Base-by-base conservation (phyloP, 2,113 vertebrate species). In the Cheirogaleus medius region DNA sequence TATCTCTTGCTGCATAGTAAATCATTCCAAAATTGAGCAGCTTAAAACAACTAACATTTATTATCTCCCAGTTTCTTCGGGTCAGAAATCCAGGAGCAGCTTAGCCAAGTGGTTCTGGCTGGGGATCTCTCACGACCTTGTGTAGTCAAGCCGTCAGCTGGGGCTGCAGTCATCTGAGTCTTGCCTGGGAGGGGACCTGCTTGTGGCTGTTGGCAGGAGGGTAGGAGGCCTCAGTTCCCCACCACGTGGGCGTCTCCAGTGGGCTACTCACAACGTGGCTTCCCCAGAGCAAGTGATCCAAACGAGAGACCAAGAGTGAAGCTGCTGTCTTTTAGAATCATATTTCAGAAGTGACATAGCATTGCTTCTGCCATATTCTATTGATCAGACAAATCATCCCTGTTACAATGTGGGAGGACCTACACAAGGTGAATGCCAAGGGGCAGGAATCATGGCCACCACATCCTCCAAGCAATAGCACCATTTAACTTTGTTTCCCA, bases 1-100 rank as follows among this genome's bases (percentile, higher is more conserved):
- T 90, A 66, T 82, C 81, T 89, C 5, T 49, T 54, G 63, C 94
- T 63, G 56, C 32, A 0, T 82, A 42, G 92, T 95, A 90, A 81
- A 87, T 88, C 42, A 74, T 58, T 85, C 71, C 29, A 14, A n/a
- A 89, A 44, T 0, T 20, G 37, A 87, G 73, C 66, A 68, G 90
- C 78, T 87, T 44, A 68, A 82, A 82, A 60, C 23, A 88, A 34
- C 81, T 42, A 27, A 14, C 83, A 11, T 87, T 58, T 44, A 68
- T 92, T 58, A 69, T 66, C 56, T 71, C 42, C 56, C 39, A 23
- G 47, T 77, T n/a, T 66, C 60, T 87, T 83, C 12, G 12, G 47
- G 52, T 87, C 63, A 78, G 81, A 94, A 87, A 82, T 56, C 54
- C 1, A 13, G 85, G 49, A 92, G 81, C 54, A 18, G 54, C 66